phyloP scores from a whole-genome alignment of 2,113 vertebrate species.

The Gallinago undulata region DNA sequence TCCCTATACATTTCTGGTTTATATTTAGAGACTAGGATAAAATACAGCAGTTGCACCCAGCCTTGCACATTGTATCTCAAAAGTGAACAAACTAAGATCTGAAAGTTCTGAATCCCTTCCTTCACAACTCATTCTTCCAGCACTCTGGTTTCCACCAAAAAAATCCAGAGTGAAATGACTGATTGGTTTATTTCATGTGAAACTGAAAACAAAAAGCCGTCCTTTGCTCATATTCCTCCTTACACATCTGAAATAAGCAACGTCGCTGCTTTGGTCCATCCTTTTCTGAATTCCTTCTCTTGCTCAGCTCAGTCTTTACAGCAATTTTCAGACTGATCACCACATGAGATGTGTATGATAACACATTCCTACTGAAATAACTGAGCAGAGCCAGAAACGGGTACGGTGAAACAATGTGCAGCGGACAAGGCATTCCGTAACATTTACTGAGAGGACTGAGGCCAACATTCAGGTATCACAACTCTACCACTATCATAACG shows the following conservation, averaged over 20 bases:
- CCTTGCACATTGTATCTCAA: neutral
- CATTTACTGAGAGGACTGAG: neutral
- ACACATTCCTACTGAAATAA: neutral
- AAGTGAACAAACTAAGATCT: neutral
- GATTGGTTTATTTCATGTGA: neutral
- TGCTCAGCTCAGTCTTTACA: neutral
- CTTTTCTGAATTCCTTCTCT: neutral
- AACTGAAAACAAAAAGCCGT: neutral
- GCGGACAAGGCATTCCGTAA: neutral
- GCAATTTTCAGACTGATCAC: neutral
- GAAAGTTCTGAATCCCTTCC: neutral
- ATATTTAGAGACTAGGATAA: neutral
- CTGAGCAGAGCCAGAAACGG: neutral
- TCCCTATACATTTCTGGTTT: neutral
- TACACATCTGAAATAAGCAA: neutral
- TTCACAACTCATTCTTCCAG: neutral
- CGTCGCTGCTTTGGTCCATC: neutral
- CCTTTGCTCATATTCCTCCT: neutral
- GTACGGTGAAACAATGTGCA: neutral
- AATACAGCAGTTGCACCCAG: neutral
- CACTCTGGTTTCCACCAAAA: neutral
- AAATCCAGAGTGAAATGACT: neutral
- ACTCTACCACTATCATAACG: neutral
- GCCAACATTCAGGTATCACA: neutral
- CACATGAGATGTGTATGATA: rapidly evolving